Percentiles rank a stretch among this genome's conserved stretches.
Conservation (phyloP, 1,140 invertebrate genomes). For the Drosophila varians region DNA sequence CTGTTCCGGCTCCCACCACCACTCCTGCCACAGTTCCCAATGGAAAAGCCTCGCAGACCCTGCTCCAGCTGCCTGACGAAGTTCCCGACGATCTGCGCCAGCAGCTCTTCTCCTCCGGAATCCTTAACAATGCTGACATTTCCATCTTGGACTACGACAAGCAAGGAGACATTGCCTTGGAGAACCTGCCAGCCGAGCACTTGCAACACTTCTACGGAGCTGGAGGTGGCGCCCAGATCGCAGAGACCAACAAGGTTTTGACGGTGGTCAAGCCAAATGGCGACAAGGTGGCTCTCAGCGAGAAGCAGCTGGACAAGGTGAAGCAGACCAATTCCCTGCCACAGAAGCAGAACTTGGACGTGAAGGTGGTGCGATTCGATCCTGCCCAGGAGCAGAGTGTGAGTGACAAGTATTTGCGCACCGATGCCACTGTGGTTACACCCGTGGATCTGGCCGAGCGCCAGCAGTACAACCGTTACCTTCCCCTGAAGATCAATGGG, state of each 20-base stretch:
- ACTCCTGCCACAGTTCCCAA: slow-evolving; percentile 28
- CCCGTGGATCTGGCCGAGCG: slow-evolving; percentile 89
- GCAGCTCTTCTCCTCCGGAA: slow-evolving; percentile 92
- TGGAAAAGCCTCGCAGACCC: slow-evolving; percentile 84
- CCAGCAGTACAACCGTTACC: slow-evolving; percentile 91
- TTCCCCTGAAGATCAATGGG: slow-evolving; percentile 92
- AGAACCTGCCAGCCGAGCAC: slow-evolving; percentile 93
- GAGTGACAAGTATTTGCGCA: slow-evolving; percentile 89
- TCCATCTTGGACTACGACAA: slow-evolving; percentile 94
- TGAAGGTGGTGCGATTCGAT: slow-evolving; percentile 93
- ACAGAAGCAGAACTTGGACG: slow-evolving; percentile 88
- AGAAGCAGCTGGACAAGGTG: slow-evolving; percentile 84
- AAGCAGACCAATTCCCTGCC: slow-evolving; percentile 82
- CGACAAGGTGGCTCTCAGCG: slow-evolving; percentile 84
- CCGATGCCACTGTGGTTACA: slow-evolving; percentile 89
- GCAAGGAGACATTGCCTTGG: slow-evolving; percentile 92
- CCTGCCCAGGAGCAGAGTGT: slow-evolving; percentile 89
- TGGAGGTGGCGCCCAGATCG: slow-evolving; percentile 88
- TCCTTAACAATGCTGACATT: slow-evolving; percentile 93
- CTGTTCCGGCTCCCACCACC: slow-evolving; percentile 19
- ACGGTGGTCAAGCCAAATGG: slow-evolving; percentile 87
- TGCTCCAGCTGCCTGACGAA: slow-evolving; percentile 91
- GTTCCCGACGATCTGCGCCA: slow-evolving; percentile 93
- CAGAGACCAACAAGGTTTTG: slow-evolving; percentile 88
- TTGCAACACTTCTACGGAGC: slow-evolving; percentile 92